Evolutionary conservation across 2,888 invertebrate species (phyloP).

Genomic region (Aleiodes leptofemur): DNA sequence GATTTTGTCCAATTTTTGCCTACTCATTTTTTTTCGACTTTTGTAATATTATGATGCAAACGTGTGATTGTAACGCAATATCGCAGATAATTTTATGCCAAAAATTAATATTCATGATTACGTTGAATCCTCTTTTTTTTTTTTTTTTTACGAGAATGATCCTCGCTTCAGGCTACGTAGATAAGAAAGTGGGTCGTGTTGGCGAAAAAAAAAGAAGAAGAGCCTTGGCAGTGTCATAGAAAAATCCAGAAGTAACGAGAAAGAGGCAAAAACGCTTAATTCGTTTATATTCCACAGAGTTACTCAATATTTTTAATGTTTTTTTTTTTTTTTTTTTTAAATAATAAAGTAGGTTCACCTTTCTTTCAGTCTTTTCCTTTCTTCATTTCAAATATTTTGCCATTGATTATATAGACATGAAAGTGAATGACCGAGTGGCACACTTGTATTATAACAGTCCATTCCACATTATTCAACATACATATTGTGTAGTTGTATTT

Average conservation of each 20-base stretch:
- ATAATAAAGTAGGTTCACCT: neutral
- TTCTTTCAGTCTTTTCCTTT: neutral
- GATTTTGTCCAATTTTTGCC: too few relatives aligned
- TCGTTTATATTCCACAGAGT: neutral
- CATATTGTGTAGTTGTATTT: neutral
- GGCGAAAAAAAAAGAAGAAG: neutral
- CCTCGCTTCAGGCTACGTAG: neutral
- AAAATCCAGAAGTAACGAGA: neutral
- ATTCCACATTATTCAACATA: neutral
- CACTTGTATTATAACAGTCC: conserved; percentile 53
- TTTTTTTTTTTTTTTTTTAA: too few relatives aligned
- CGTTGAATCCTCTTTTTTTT: too few relatives aligned
- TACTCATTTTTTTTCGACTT: too few relatives aligned
- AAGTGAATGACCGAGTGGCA: conserved; percentile 60
- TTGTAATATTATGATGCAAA: too few relatives aligned
- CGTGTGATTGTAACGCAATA: too few relatives aligned
- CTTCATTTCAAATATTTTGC: conserved; percentile 1
- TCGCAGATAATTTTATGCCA: too few relatives aligned
- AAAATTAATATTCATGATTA: too few relatives aligned
- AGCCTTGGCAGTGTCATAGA: conserved; percentile 20
- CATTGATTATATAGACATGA: conserved; percentile 48
- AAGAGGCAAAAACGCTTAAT: neutral
- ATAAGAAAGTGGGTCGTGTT: conserved; percentile 33
- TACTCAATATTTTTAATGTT: neutral
- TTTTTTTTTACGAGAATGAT: neutral